Percentiles rank a stretch among this genome's conserved stretches.
Conservation (phyloP, 2,888 invertebrate genomes). For the Rosalia funebris region DNA sequence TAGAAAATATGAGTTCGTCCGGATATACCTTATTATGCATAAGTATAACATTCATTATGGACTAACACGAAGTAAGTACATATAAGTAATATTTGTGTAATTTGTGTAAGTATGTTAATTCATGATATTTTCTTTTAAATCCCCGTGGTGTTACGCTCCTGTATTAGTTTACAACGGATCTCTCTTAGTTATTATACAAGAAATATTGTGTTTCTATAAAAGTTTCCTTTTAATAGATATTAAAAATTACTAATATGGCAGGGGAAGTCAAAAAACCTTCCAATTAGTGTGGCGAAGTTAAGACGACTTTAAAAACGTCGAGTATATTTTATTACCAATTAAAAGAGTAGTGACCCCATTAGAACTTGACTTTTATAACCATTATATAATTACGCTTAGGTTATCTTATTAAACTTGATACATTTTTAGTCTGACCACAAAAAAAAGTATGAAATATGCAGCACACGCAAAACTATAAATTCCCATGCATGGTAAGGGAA, state of each 20-base stretch:
- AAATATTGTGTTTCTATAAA: too few species aligned
- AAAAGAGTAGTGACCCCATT: constrained; percentile 4
- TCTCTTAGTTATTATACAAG: too few species aligned
- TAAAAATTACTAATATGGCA: neutral
- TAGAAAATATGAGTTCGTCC: too few species aligned
- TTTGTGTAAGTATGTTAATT: too few species aligned
- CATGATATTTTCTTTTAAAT: too few species aligned
- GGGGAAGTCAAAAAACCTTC: neutral
- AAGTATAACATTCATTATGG: too few species aligned
- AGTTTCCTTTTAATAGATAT: neutral
- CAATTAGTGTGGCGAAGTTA: neutral
- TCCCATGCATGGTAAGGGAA: constrained; percentile 46
- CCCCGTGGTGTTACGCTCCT: too few species aligned
- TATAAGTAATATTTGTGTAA: too few species aligned
- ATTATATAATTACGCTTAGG: constrained; percentile 7
- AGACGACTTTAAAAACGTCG: neutral
- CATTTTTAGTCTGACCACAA: constrained; percentile 14
- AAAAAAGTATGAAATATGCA: constrained; percentile 30
- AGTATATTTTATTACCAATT: neutral
- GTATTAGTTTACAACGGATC: too few species aligned
- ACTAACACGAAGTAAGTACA: too few species aligned
- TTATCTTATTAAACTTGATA: constrained; percentile 23
- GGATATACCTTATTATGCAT: too few species aligned
- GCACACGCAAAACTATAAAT: constrained; percentile 41
- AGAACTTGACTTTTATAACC: constrained; percentile 5